These are phyloP conservation scores for Paramacrobiotus metropolitanus DNA, from an alignment of 1,140 invertebrate genomes.

Conservation along the genomic window DNA sequence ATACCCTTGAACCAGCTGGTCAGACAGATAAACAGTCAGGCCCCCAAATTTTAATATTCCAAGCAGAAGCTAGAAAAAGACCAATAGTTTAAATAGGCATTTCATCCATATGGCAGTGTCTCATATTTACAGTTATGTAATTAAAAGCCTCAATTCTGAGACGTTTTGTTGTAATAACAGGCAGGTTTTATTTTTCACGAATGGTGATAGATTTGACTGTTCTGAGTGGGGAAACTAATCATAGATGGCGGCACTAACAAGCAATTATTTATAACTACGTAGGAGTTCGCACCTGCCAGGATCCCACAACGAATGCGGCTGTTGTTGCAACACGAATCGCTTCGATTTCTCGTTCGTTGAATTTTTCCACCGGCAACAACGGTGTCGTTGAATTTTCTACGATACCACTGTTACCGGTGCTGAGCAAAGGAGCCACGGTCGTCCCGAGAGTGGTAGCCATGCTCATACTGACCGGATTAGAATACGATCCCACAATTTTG, in stretches of 20 bases:
- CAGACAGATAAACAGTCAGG: background rate
- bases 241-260: too few species aligned
- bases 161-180: background rate
- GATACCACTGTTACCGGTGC: too few species aligned
- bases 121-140: background rate
- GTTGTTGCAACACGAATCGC: background rate
- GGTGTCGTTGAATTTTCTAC: too few species aligned
- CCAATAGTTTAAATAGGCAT: too few species aligned
- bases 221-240: too few species aligned
- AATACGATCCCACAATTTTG: too few species aligned
- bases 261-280: too few species aligned
- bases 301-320: background rate
- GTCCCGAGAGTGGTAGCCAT: too few species aligned
- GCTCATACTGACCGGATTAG: too few species aligned
- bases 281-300: constrained; percentile 3
- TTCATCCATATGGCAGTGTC: background rate
- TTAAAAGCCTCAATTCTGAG: too few species aligned
- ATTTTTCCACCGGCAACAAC: background rate
- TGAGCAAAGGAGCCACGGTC: too few species aligned
- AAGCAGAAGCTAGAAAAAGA: background rate
- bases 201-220: background rate
- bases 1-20: constrained; percentile 2
- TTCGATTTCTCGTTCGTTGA: background rate
- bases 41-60: background rate
- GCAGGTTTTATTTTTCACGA: background rate